Evolutionary conservation across 2,113 vertebrate genomes (phyloP).

Genomic region (Rhea pennata): DNA sequence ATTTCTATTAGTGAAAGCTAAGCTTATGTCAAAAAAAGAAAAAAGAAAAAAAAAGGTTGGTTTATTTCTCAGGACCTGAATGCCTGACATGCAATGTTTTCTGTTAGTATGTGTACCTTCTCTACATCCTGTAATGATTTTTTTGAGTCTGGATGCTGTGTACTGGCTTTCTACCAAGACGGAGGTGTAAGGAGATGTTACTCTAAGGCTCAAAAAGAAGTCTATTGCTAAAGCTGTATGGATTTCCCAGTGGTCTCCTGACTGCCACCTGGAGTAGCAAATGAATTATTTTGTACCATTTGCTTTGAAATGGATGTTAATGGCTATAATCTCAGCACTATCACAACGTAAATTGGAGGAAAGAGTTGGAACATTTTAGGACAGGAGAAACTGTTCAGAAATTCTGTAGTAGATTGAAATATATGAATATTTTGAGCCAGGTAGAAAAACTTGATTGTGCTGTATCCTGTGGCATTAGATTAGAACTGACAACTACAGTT

Average conservation of each 20-base stretch:
- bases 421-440: background rate
- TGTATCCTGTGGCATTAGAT: background rate
- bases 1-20: background rate
- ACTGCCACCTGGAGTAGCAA: background rate
- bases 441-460: background rate
- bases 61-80: background rate
- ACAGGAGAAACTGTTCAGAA: background rate
- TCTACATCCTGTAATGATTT: background rate
- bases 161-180: background rate
- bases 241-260: background rate
- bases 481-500: background rate
- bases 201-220: background rate
- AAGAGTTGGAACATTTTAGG: background rate
- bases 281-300: background rate
- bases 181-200: background rate
- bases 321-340: background rate
- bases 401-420: background rate
- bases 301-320: background rate
- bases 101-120: background rate
- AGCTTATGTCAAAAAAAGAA: background rate
- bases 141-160: background rate
- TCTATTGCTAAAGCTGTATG: background rate
- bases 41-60: background rate
- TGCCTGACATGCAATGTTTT: background rate
- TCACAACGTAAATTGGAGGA: background rate